phyloP scores from a whole-genome alignment of 64 coral and sea anemone species.

The Anthopleura sola region DNA sequence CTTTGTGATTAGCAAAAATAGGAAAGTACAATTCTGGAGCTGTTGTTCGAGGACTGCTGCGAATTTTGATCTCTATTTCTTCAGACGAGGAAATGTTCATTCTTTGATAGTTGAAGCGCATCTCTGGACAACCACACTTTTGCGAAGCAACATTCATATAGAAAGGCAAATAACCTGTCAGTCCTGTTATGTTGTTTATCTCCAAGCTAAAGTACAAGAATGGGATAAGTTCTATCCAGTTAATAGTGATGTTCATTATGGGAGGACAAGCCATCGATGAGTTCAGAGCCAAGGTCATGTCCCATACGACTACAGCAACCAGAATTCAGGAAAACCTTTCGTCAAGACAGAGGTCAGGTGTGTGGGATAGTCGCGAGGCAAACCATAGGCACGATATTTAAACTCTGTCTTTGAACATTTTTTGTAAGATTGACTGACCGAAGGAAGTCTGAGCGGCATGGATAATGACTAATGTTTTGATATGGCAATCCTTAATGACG shows the following conservation, averaged over 20 bases:
- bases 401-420: no score
- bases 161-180: neutral
- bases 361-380: no score
- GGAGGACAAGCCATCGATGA: neutral
- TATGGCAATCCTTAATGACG: no score
- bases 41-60: neutral
- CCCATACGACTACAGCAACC: no score
- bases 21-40: neutral
- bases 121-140: neutral
- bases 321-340: no score
- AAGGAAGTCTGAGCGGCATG: no score
- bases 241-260: neutral
- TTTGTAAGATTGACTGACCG: no score
- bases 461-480: no score
- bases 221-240: conserved; percentile 1
- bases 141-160: neutral
- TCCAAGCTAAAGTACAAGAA: neutral
- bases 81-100: neutral
- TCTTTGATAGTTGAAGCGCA: neutral
- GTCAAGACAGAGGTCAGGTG: no score
- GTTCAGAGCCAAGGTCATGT: neutral
- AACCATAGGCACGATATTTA: no score
- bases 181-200: neutral
- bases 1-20: neutral
- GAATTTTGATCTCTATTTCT: conserved; percentile 10